phyloP scores from a whole-genome alignment of 2,113 vertebrate genomes.

The Paramormyrops kingsleyae region DNA sequence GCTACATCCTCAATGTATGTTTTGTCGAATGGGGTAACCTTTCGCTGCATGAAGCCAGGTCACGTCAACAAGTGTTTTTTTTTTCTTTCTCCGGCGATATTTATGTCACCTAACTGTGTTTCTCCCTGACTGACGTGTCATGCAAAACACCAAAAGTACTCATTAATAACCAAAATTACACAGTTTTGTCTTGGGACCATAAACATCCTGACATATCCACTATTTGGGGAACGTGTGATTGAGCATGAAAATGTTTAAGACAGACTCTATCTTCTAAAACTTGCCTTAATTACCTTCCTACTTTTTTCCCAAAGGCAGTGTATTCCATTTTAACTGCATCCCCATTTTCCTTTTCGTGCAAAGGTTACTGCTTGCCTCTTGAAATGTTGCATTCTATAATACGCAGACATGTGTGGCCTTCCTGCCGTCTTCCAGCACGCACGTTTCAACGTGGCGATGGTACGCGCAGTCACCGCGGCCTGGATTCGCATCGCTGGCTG shows the following conservation, averaged over 20 bases:
- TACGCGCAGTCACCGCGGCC: background rate
- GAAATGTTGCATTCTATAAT: background rate
- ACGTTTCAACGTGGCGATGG: slow-evolving; percentile 5
- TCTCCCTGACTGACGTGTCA: background rate
- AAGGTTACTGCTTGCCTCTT: background rate
- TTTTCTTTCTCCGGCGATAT: background rate
- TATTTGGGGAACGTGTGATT: background rate
- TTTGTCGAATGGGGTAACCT: background rate
- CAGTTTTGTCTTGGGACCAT: background rate
- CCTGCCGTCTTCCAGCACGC: background rate
- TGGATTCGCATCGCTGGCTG: background rate
- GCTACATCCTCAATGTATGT: background rate
- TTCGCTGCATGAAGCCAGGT: background rate
- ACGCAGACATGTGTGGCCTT: background rate
- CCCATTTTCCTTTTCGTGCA: background rate
- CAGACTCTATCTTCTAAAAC: background rate
- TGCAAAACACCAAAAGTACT: background rate
- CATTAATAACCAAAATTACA: background rate
- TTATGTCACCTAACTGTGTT: background rate
- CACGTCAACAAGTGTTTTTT: background rate
- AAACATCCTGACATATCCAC: background rate
- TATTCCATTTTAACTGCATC: background rate
- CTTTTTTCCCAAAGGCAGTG: background rate
- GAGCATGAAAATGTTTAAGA: background rate
- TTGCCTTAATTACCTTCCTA: background rate